phyloP scores from a whole-genome alignment of 2,888 invertebrate species.

The Loripinus fragilis region DNA sequence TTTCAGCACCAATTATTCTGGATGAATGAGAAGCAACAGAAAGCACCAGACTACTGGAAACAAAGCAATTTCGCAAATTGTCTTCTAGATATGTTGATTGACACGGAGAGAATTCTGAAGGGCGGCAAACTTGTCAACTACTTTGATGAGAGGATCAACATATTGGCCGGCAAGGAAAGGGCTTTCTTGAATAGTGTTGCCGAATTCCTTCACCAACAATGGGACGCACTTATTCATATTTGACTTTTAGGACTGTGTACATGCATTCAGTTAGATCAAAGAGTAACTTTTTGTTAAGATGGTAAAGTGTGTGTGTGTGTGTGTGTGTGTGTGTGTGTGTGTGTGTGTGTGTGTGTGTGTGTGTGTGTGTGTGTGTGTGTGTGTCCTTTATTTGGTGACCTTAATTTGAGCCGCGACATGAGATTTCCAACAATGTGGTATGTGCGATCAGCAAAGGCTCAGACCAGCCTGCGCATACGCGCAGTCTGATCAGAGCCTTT shows the following conservation, averaged over 20 bases:
- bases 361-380: too few species aligned
- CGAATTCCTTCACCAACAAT: conserved; percentile 2
- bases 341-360: too few species aligned
- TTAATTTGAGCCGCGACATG: too few species aligned
- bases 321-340: too few species aligned
- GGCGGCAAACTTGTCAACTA: conserved; percentile 34
- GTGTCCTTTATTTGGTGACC: too few species aligned
- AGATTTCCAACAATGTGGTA: too few species aligned
- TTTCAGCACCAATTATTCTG: conserved; percentile 39
- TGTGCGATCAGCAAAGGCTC: too few species aligned
- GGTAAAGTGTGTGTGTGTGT: too few species aligned
- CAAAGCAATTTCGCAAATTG: conserved; percentile 29
- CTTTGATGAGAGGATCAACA: conserved; percentile 34
- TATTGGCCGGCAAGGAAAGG: conserved; percentile 36
- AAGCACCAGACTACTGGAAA: conserved; percentile 33
- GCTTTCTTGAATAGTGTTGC: conserved; percentile 17
- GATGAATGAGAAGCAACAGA: conserved; percentile 29
- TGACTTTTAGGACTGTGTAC: not conserved
- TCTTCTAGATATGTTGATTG: conserved; percentile 25
- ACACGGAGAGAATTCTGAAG: conserved; percentile 15
- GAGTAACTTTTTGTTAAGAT: too few species aligned
- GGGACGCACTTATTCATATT: not conserved
- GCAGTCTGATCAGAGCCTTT: too few species aligned
- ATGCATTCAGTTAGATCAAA: too few species aligned
- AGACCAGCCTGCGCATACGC: too few species aligned